Percentiles rank a stretch among this genome's conserved stretches.
These are phyloP conservation scores for Lasioglossum villosulum DNA, from an alignment of 2,888 invertebrate species.

Conservation along the genomic window DNA sequence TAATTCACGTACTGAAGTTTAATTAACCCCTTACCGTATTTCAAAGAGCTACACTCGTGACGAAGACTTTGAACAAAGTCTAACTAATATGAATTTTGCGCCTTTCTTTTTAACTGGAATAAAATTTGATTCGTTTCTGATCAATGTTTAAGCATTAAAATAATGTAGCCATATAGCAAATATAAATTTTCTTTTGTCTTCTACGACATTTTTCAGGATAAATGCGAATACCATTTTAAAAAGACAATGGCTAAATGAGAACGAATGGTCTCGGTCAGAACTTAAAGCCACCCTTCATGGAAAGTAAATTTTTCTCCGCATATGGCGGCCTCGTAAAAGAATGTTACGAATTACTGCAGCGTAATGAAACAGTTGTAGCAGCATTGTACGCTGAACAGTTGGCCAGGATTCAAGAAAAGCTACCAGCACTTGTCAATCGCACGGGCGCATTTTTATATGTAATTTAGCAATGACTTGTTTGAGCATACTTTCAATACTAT, in stretches of 20 bases:
- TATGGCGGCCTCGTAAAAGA: neutral
- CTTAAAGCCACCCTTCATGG: neutral
- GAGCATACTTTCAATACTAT: too few relatives aligned
- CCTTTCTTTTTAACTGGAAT: too few relatives aligned
- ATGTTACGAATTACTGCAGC: constrained; percentile 7
- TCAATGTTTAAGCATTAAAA: too few relatives aligned
- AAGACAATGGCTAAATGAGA: neutral
- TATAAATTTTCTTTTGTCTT: too few relatives aligned
- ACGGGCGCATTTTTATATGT: neutral
- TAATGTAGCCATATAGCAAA: too few relatives aligned
- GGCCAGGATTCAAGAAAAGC: neutral
- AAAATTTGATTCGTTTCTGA: too few relatives aligned
- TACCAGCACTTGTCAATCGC: neutral
- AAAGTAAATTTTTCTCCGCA: neutral
- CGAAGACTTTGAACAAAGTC: too few relatives aligned
- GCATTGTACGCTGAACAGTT: neutral
- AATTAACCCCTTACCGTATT: neutral
- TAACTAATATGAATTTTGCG: too few relatives aligned
- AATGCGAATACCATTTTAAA: neutral
- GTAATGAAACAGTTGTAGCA: constrained; percentile 7
- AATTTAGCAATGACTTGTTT: neutral
- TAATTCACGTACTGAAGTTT: neutral
- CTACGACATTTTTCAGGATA: too few relatives aligned
- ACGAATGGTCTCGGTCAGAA: neutral
- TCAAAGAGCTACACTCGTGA: too few relatives aligned